These are phyloP conservation scores for Drosophila pullipes DNA, from an alignment of 2,888 invertebrate species.

Conservation along the genomic window DNA sequence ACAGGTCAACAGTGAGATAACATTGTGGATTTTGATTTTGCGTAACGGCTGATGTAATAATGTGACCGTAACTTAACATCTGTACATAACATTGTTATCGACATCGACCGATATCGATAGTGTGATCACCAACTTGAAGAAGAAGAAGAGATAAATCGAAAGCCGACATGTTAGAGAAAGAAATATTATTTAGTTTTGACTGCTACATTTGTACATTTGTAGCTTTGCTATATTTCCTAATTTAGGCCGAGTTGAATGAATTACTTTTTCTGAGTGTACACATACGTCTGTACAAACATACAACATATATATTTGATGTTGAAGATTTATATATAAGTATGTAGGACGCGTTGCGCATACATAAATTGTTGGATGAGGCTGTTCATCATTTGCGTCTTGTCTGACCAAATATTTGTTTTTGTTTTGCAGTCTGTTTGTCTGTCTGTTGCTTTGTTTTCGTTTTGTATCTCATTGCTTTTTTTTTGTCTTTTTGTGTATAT, in stretches of 20 bases:
- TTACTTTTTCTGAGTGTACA: slow-evolving; percentile 23
- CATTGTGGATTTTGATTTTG: neutral
- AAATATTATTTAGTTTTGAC: neutral
- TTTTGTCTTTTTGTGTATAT: slow-evolving; percentile 40
- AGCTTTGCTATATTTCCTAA: neutral
- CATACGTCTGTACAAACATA: neutral
- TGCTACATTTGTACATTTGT: neutral
- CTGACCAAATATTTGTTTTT: slow-evolving; percentile 60
- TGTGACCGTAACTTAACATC: neutral
- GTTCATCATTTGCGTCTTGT: slow-evolving; percentile 67
- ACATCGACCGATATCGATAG: neutral
- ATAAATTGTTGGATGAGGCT: slow-evolving; percentile 53
- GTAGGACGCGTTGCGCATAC: slow-evolving; percentile 63
- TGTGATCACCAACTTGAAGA: neutral
- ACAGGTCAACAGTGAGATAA: neutral
- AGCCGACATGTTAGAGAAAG: neutral
- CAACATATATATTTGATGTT: slow-evolving; percentile 9
- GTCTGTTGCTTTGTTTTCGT: slow-evolving; percentile 44
- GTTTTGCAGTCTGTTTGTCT: slow-evolving; percentile 42
- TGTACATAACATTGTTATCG: neutral
- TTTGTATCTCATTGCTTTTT: slow-evolving; percentile 34
- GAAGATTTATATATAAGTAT: slow-evolving; percentile 31
- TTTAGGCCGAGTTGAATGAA: neutral
- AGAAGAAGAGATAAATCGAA: neutral
- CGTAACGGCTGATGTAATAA: neutral